phyloP scores from a whole-genome alignment of 2,113 vertebrate species.

The Hirundichthys speculiger region DNA sequence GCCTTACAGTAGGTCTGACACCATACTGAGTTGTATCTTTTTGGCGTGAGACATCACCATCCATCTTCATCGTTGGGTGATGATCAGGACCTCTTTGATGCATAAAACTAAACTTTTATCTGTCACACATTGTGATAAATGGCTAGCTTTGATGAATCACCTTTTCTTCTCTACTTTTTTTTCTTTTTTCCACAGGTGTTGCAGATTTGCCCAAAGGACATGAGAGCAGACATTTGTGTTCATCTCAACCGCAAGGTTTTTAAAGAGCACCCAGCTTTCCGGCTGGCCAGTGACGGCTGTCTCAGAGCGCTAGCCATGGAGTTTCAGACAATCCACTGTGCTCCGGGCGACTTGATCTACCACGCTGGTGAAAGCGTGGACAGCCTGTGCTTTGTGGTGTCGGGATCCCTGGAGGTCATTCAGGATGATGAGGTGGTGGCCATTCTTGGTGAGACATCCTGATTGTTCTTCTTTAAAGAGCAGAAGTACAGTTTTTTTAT shows the following conservation, averaged over 20 bases:
- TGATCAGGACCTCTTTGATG: no score
- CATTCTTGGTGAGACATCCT: slow-evolving; percentile 90
- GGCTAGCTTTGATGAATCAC: neutral
- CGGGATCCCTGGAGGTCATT: slow-evolving; percentile 96
- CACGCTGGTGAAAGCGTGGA: slow-evolving; percentile 97
- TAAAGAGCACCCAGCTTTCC: slow-evolving; percentile 97
- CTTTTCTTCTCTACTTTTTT: slow-evolving; percentile 1
- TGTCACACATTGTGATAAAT: no score
- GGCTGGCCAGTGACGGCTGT: slow-evolving; percentile 94
- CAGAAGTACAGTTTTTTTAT: neutral
- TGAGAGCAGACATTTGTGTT: slow-evolving; percentile 97
- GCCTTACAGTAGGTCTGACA: no score
- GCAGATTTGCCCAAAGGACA: slow-evolving; percentile 99
- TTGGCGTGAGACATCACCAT: no score
- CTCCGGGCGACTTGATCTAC: slow-evolving; percentile 96
- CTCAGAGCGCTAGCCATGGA: slow-evolving; percentile 96
- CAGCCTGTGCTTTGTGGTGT: slow-evolving; percentile 98
- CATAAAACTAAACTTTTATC: no score
- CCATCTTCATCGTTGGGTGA: no score
- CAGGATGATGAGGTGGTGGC: slow-evolving; percentile 99
- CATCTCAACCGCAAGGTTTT: slow-evolving; percentile 98
- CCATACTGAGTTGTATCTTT: no score
- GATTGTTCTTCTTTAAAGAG: neutral
- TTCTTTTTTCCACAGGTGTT: slow-evolving; percentile 82
- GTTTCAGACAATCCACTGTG: slow-evolving; percentile 98